A percentile compares a stretch with the other conserved stretches of the same genome.
Evolutionary conservation across 2,888 invertebrate genomes (phyloP).

Genomic region (Pomacea canaliculata): DNA sequence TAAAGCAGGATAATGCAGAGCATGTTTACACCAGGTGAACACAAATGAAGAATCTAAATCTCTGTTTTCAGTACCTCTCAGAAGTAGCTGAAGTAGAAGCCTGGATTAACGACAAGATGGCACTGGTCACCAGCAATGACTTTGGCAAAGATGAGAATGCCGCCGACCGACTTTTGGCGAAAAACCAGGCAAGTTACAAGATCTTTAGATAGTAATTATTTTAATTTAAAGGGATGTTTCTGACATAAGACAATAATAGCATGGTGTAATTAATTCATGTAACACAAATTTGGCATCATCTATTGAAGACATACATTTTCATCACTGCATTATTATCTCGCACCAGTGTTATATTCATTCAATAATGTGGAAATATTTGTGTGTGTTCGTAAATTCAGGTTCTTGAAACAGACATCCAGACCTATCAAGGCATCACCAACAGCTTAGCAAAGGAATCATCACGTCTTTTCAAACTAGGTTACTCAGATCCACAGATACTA

Average conservation of each 20-base stretch:
- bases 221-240: too few relatives aligned
- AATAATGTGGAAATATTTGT: too few relatives aligned
- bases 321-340: too few relatives aligned
- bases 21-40: neutral
- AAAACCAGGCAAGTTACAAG: slow-evolving; percentile 82
- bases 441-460: slow-evolving; percentile 62
- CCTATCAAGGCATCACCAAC: slow-evolving; percentile 64
- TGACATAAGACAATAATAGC: too few relatives aligned
- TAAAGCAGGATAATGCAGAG: neutral
- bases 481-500: slow-evolving; percentile 78
- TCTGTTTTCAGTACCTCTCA: slow-evolving; percentile 82
- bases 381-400: slow-evolving; percentile 73
- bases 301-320: too few relatives aligned
- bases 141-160: slow-evolving; percentile 93
- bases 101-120: slow-evolving; percentile 95
- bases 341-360: too few relatives aligned
- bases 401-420: slow-evolving; percentile 72
- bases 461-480: slow-evolving; percentile 76
- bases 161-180: slow-evolving; percentile 91
- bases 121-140: slow-evolving; percentile 88
- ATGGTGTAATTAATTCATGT: too few relatives aligned
- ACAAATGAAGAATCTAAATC: too few relatives aligned
- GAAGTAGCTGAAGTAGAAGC: slow-evolving; percentile 97
- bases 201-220: neutral
- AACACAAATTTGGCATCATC: too few relatives aligned